Percentiles rank a stretch among this genome's conserved stretches.
Evolutionary conservation across 2,113 vertebrate species (phyloP).

Genomic region (Mesoclemmys tuberculata): DNA sequence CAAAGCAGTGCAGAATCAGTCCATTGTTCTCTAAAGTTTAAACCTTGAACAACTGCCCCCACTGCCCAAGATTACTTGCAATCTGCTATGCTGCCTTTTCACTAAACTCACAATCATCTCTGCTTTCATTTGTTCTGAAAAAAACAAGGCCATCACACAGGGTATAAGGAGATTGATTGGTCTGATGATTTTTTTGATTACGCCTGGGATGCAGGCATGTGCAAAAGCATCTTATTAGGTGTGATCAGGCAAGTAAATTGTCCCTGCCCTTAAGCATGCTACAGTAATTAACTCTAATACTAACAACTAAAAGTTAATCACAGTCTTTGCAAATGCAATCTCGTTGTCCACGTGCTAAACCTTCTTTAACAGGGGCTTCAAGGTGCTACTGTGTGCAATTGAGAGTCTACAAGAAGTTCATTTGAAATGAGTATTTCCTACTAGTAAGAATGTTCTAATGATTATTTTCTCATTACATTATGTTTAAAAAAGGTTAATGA

Average conservation of each 20-base stretch:
- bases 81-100: neutral
- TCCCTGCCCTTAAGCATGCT: conserved; percentile 55
- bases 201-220: conserved; percentile 53
- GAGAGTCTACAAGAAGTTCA: conserved; percentile 54
- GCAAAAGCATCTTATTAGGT: conserved; percentile 65
- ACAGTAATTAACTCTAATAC: conserved; percentile 69
- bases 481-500: conserved; percentile 74
- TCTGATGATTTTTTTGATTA: conserved; percentile 38
- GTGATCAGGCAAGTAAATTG: conserved; percentile 69
- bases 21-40: neutral
- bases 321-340: conserved; percentile 47
- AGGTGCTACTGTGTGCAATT: conserved; percentile 29
- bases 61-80: neutral
- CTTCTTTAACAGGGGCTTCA: conserved; percentile 25
- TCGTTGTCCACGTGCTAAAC: conserved; percentile 48
- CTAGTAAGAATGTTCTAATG: conserved; percentile 63
- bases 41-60: neutral
- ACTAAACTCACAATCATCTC: conserved; percentile 22
- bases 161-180: conserved; percentile 49
- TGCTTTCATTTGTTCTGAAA: conserved; percentile 46
- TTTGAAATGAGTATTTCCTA: conserved; percentile 62
- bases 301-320: conserved; percentile 74
- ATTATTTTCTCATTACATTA: conserved; percentile 83
- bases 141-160: conserved; percentile 7
- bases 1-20: neutral